Base-by-base conservation (phyloP, 2,888 invertebrate genomes). In the Ditylenchus weischeri region DNA sequence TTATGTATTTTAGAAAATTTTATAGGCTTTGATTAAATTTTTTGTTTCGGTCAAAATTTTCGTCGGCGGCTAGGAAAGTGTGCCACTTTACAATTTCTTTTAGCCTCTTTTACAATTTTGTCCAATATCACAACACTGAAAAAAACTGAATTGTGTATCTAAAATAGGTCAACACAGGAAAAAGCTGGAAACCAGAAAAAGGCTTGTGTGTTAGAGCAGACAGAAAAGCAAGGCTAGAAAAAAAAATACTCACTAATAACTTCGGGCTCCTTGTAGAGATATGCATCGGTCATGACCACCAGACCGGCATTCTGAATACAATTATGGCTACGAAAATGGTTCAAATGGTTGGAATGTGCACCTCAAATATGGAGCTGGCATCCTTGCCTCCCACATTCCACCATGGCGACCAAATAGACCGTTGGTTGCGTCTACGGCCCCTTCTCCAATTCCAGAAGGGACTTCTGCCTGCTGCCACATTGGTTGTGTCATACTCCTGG, bases 321-420 rank as follows among this genome's bases (percentile, higher is more conserved):
- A 0, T 1, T 47, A 10, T 21, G 19, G 15, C 18, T 57, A 1
- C 35, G 8, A 19, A 23, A 54, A 38, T 23, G 11, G 18, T 15
- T 29, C 21, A 10, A 43, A 15, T 43, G 15, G 43, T 15, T 43
- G 2, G 29, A 29, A 29, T 29, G 29, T 29, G 43, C 15, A 81
- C 81, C 65, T 80, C 69, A 66, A 85, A 84, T 35, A 85, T 83
- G 29, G 79, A 78, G 35, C 75, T 73, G 4, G 84, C 84, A 69
- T 85, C 85, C 48, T 83, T 84, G 36, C 84, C 85, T 13, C 84
- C 83, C 21, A 80, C 77, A 1, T 84, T 83, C 76, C 81, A 84
- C 66, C 81, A 83, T 71, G 83, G 84, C 72, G 71, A 76, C 79
- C 82, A 83, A 29, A 79, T 72, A 18, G 76, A 78, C 18, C 23